Base-by-base conservation (phyloP, 1,140 invertebrate genomes). In the Tetramorium alpestre region DNA sequence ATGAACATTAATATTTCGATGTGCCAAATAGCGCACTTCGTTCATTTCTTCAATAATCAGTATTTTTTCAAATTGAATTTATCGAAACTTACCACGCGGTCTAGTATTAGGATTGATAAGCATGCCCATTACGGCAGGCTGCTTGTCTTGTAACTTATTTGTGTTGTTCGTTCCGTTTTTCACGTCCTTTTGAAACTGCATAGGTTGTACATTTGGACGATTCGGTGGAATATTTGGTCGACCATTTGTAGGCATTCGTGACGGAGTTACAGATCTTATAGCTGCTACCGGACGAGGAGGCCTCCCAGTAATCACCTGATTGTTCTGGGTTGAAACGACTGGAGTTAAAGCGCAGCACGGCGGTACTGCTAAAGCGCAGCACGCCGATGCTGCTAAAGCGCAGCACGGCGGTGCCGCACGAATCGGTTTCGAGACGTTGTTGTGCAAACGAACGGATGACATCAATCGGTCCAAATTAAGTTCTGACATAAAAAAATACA, bases 81-180 rank as follows among this genome's bases (percentile, higher is more conserved):
- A 16, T 41, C 6, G 7, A 38, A 62, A 67, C 67, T 90, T 70
- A 94, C 94, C 91, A 88, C 89, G 86, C 5, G 91, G 84, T 13
- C 49, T 85, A 44, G 87, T 91, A 60, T 76, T 88, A 1, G 91
- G 90, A 81, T 94, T 92, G 0, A 84, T 73, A 65, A 92, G 92
- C 86, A 93, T 93, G 41, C 91, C 93, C 89, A 93, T 93, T 1
- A 92, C 65, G 33, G 91, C 87, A 8, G 78, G 25, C 10, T 65
- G n/a, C 2, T 64, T 80, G n/a, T 88, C 88, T 11, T 85, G 86
- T 22, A 93, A n/a, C 13, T 92, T 94, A 44, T 91, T 93, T 0
- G 84, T 73, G 10, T 88, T 75, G 33, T 89, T 90, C 0, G 73
- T 67, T 38, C n/a, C 22, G 10, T 54, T 67, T 10, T 51, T 90